Base-by-base conservation (phyloP, 2,113 vertebrate species). In the Ammodytes dubius region DNA sequence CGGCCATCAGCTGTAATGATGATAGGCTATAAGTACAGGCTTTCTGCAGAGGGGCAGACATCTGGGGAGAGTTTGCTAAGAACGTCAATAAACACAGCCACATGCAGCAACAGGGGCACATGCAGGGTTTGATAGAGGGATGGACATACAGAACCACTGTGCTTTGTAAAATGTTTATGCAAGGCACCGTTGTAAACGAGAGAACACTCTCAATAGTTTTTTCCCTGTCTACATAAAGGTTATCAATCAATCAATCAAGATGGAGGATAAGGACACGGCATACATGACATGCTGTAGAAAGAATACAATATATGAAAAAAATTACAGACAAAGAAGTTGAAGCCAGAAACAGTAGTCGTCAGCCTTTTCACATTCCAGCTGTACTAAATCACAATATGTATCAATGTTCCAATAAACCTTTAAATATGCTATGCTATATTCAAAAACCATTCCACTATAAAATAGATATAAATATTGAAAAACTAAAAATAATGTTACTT, bases 21-120 rank as follows among this genome's bases (percentile, higher is more conserved):
- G 82, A 86, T 77, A 66, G 68, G 71, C 43, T 77, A 77, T 72
- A 82, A 85, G 74, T 70, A 84, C 53, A 60, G 68, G 86, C 63
- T 79, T 81, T 72, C 47, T 64, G 19, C 53, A 57, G 47, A 1
- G 35, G 56, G n/a, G 5, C 19, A 70, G 67, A 57, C 7, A 88
- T 71, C 49, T 35, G 47, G 39, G 54, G 50, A 54, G 76, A 40
- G 70, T 78, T 66, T 78, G 14, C 27, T 7, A 68, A 77, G 39
- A 75, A 74, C 35, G 14, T 60, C n/a, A 1, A 35, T 50, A 76
- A 81, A 63, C 27, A 70, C 37, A 84, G 1, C 52, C 39, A 59
- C n/a, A 52, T 70, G 79, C 50, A 71, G 65, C 67, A 14, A 75
- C 58, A 60, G 65, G 56, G 52, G 61, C 47, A 60, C 1, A 4